Evolutionary conservation across 92 coral and sea anemone genomes (phyloP).

Genomic region (Parazoanthus darwini): DNA sequence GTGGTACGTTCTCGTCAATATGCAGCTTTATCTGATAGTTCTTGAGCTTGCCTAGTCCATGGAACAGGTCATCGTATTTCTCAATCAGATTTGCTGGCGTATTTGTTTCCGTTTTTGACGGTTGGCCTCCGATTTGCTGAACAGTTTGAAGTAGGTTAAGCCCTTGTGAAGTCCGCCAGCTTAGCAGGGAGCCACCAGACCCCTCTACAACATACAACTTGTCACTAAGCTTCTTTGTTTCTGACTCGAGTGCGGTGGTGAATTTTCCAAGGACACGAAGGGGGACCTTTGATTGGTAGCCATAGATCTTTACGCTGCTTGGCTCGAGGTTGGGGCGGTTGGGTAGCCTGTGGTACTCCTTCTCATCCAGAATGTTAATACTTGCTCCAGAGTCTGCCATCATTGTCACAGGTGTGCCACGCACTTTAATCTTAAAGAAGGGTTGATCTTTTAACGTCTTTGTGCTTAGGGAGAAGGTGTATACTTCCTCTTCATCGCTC

Average conservation of each 20-base stretch:
- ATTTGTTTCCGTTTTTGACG: slow-evolving; percentile 13
- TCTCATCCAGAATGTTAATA: not conserved
- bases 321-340: too few species aligned
- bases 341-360: slow-evolving; percentile 25
- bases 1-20: slow-evolving; percentile 53
- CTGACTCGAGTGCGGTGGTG: not conserved
- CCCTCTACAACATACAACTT: slow-evolving; percentile 49
- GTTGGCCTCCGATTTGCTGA: slow-evolving; percentile 34
- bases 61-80: slow-evolving; percentile 60
- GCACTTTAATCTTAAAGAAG: slow-evolving; percentile 39
- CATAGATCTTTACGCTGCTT: too few species aligned
- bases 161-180: slow-evolving; percentile 52
- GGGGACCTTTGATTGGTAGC: slow-evolving; percentile 23
- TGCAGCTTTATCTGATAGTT: too few species aligned
- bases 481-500: slow-evolving; percentile 29
- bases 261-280: slow-evolving; percentile 41
- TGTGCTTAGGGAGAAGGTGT: slow-evolving; percentile 20
- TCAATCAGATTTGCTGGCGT: slow-evolving; percentile 26
- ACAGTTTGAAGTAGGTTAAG: slow-evolving; percentile 46
- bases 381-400: slow-evolving; percentile 23
- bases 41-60: slow-evolving; percentile 62
- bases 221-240: slow-evolving; percentile 39
- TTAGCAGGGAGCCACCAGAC: slow-evolving; percentile 49
- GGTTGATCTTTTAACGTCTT: slow-evolving; percentile 29
- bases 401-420: slow-evolving; percentile 9